Conservation (phyloP, 2,113 vertebrate genomes). For the Diphyllodes magnificus region DNA sequence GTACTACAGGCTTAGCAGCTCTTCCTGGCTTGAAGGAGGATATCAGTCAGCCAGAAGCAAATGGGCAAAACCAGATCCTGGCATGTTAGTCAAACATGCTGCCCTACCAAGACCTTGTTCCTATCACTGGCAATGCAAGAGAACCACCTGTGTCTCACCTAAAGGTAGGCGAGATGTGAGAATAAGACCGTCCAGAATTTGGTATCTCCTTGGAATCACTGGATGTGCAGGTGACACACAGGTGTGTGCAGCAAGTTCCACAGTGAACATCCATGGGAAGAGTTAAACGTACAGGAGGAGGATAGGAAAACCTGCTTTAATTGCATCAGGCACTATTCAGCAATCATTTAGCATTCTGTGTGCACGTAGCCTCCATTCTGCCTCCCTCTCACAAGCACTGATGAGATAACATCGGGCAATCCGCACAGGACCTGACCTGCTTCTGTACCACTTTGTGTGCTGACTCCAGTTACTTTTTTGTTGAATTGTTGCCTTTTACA, state of each 20-base stretch:
- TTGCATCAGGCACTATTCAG: neutral
- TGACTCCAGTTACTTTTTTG: neutral
- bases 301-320: neutral
- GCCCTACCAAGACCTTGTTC: neutral
- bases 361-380: rapidly evolving
- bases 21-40: neutral
- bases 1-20: neutral
- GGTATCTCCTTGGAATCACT: neutral
- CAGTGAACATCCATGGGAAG: rapidly evolving
- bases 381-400: neutral
- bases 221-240: neutral
- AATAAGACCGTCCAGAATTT: neutral
- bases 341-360: neutral
- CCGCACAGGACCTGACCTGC: neutral
- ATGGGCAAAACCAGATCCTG: neutral
- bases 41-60: neutral
- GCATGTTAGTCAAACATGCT: rapidly evolving
- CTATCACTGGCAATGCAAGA: neutral
- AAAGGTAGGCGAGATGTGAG: rapidly evolving
- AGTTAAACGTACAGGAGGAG: neutral
- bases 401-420: neutral
- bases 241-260: neutral
- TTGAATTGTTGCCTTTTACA: neutral
- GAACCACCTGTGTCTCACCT: neutral
- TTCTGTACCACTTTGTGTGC: neutral